Evolutionary conservation across 2,888 invertebrate genomes (phyloP).

Genomic region (Agapostemon virescens): DNA sequence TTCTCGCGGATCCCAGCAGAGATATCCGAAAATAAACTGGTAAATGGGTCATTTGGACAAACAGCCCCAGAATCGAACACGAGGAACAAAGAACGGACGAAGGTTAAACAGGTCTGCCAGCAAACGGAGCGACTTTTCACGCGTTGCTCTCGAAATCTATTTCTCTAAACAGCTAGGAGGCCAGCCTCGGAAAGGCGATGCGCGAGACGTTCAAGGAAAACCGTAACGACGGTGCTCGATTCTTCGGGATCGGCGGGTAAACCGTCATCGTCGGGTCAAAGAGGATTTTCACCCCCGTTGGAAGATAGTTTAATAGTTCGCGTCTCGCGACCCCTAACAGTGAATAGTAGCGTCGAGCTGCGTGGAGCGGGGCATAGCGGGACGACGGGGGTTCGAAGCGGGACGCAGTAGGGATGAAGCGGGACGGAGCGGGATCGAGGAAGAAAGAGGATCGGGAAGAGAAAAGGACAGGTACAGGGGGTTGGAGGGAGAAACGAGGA

Average conservation of each 20-base stretch:
- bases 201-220: neutral
- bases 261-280: neutral
- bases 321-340: conserved; percentile 30
- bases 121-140: neutral
- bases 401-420: neutral
- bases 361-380: neutral
- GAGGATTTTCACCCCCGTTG: conserved; percentile 3
- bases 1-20: neutral
- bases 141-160: neutral
- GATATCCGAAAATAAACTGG: neutral
- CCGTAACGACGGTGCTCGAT: neutral
- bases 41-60: neutral
- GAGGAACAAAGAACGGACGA: neutral
- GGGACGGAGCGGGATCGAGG: neutral
- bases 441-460: neutral
- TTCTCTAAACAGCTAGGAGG: neutral
- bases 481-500: neutral
- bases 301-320: conserved; percentile 23
- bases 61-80: neutral
- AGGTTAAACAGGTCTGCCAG: neutral
- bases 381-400: neutral
- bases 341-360: conserved; percentile 12
- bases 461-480: neutral
- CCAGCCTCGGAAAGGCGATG: neutral
- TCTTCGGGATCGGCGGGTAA: neutral